Conservation (phyloP, 1,140 invertebrate genomes). For the Drosophila parvula region DNA sequence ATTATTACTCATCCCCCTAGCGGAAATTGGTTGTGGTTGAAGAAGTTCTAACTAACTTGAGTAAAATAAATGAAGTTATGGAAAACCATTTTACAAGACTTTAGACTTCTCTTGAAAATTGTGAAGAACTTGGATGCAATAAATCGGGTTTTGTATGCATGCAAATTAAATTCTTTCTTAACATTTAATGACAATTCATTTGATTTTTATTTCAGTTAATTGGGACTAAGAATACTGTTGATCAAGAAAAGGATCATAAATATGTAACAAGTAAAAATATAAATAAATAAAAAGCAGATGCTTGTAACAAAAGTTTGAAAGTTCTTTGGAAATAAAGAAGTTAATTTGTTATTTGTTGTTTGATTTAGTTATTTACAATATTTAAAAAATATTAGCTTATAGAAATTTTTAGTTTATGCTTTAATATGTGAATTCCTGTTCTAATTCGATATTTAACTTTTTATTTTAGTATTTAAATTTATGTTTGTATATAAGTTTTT, state of each 20-base stretch:
- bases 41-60: not conserved
- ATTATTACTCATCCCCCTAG: constrained; percentile 42
- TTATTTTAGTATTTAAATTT: not conserved
- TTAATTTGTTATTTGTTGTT: too few species aligned
- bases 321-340: not conserved
- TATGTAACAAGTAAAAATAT: not conserved
- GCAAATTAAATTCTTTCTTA: not conserved
- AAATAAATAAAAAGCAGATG: not conserved
- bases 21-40: not conserved
- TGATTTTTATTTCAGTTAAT: not conserved
- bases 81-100: not conserved
- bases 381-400: not conserved
- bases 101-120: not conserved
- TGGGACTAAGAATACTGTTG: not conserved
- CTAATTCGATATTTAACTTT: too few species aligned
- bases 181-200: not conserved
- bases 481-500: not conserved
- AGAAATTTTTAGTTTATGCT: not conserved
- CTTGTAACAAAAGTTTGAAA: not conserved
- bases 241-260: not conserved
- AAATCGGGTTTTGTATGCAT: not conserved
- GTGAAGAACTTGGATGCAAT: not conserved
- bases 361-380: not conserved
- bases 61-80: not conserved
- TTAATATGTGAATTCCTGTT: not conserved